Evolutionary conservation across 2,113 vertebrate genomes (phyloP).

Genomic region (Oostethus manadensis): DNA sequence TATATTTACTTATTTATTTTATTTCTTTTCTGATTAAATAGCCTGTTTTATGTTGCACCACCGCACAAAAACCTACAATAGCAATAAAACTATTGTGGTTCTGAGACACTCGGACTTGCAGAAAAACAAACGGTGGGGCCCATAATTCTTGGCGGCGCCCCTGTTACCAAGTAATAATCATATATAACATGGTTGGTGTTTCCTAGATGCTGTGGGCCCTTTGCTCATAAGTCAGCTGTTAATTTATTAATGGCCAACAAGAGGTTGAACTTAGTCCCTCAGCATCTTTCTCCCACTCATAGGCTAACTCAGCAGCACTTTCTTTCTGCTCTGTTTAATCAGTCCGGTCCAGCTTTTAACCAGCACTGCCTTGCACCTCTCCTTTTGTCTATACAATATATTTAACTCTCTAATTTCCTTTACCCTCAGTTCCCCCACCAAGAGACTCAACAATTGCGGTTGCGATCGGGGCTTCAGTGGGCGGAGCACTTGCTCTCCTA

Average conservation of each 20-base stretch:
- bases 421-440: conserved; percentile 79
- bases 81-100: too few relatives aligned
- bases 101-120: too few relatives aligned
- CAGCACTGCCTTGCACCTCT: conserved; percentile 26
- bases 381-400: conserved; percentile 23
- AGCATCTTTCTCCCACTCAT: conserved; percentile 19
- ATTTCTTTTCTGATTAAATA: too few relatives aligned
- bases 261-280: conserved; percentile 37
- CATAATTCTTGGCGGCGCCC: too few relatives aligned
- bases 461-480: conserved; percentile 88
- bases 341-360: conserved; percentile 49
- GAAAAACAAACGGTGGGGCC: too few relatives aligned
- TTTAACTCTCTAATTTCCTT: conserved; percentile 32
- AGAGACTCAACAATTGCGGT: conserved; percentile 91
- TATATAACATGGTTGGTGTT: conserved; percentile 4
- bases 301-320: conserved; percentile 51
- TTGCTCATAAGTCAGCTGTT: conserved; percentile 58
- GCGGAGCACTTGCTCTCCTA: conserved; percentile 86
- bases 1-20: too few relatives aligned
- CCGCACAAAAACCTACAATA: too few relatives aligned
- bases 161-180: not conserved
- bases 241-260: conserved; percentile 59
- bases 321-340: conserved; percentile 54
- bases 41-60: too few relatives aligned
- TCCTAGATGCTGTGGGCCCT: conserved; percentile 7